phyloP scores from a whole-genome alignment of 2,113 vertebrate species.

The Ellobius talpinus region DNA sequence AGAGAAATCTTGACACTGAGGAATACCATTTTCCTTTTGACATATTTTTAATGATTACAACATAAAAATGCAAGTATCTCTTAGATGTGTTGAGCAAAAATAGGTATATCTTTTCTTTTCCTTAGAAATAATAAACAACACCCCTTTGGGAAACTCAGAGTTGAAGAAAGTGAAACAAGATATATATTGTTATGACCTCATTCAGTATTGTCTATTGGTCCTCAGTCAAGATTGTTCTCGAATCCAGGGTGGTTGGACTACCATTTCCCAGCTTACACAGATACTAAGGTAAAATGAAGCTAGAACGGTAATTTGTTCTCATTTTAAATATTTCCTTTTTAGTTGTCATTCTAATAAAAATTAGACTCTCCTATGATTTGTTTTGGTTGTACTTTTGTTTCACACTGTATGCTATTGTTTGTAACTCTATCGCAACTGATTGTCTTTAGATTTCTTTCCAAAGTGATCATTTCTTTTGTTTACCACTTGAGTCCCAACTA shows the following conservation, averaged over 20 bases:
- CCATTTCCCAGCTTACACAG: conserved; percentile 87
- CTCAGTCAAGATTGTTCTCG: conserved; percentile 86
- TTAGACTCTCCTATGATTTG: neutral
- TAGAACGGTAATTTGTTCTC: conserved; percentile 23
- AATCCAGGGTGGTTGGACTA: conserved; percentile 87
- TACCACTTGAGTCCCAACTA: conserved; percentile 13
- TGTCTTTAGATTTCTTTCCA: conserved; percentile 11
- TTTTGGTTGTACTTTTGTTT: conserved; percentile 60
- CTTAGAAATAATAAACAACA: conserved; percentile 86
- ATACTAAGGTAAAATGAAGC: conserved; percentile 88
- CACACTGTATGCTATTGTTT: neutral
- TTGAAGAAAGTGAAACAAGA: conserved; percentile 88
- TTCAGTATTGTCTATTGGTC: conserved; percentile 88
- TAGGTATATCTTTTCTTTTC: conserved; percentile 70
- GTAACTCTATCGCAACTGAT: neutral
- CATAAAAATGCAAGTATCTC: conserved; percentile 31
- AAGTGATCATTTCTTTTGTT: conserved; percentile 36
- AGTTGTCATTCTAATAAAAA: conserved; percentile 35
- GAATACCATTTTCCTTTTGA: conserved; percentile 52
- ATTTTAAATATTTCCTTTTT: conserved; percentile 56
- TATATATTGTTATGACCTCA: conserved; percentile 86
- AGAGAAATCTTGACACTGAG: conserved; percentile 52
- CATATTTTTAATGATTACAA: conserved; percentile 55
- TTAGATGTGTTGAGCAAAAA: conserved; percentile 62
- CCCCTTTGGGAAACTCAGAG: conserved; percentile 83